Conservation (phyloP, 2,888 invertebrate species). For the Lamellibrachia columna region DNA sequence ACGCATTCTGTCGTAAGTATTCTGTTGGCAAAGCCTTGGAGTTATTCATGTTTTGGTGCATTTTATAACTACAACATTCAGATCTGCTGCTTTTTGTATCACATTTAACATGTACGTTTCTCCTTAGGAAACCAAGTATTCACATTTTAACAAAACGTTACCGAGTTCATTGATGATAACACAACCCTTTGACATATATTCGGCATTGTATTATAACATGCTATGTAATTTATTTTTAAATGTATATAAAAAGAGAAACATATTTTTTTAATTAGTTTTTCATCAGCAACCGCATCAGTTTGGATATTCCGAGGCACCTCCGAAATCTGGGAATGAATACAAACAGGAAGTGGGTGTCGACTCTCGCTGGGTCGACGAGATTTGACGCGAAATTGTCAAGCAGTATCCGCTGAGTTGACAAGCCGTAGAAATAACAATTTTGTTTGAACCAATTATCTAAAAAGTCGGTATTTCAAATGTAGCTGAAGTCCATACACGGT, state of each 20-base stretch:
- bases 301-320: not conserved
- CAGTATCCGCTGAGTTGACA: not conserved
- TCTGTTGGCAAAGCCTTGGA: no score
- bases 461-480: not conserved
- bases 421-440: conserved; percentile 8
- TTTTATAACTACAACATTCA: no score
- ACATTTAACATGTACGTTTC: no score
- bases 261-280: not conserved
- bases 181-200: not conserved
- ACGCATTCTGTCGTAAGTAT: no score
- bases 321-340: not conserved
- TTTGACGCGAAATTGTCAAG: not conserved
- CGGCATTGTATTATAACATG: not conserved
- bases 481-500: not conserved
- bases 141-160: no score
- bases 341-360: not conserved
- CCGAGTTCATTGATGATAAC: not conserved
- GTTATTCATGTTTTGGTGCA: no score
- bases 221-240: not conserved
- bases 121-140: no score
- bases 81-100: no score
- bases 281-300: not conserved
- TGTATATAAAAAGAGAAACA: not conserved
- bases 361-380: not conserved
- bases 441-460: not conserved